Base-by-base conservation (phyloP, 2,888 invertebrate genomes). In the Auanema freiburgensis region DNA sequence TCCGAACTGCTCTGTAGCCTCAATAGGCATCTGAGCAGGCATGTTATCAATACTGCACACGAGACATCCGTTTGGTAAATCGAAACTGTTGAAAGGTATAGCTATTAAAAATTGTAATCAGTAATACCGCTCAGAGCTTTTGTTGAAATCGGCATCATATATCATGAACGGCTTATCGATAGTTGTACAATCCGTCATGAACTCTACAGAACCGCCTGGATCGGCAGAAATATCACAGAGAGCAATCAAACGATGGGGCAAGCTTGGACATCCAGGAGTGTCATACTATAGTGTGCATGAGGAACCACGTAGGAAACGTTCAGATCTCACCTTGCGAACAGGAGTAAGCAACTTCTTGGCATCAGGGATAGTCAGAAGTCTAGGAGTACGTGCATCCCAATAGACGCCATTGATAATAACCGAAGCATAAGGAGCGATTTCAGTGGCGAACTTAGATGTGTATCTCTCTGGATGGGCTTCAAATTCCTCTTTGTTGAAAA, bases 41-140 rank as follows among this genome's bases (percentile, higher is more conserved):
- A 99, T 98, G 86, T 99, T 99, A 86, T 99, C 98, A 76, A 99
- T 98, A 16, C 96, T 96, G 84, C 98, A 99, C n/a, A 99, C 96
- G 57, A 99, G 86, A 1, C 98, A 95, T 21, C 98, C 98, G 0
- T 77, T 75, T 4, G 77, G 67, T 6, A 72, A 60, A 68, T 78
- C 79, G 58, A 83, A 83, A 16, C 80, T 79, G 66, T 12, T 11
- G 18, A 24, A 24, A 40, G 11, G 40, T 24, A 23, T 54, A 25
- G 10, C 55, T 33, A 10, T 54, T 18, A 14, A 51, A 43, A 14
- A 5, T 21, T 46, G 21, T 46, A 5, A 46, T 18, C 10, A 5
- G 21, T 10, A 33, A 42, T 67, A 90, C 88, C 91, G 92, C 82
- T 95, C 95, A 0, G 92, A 92, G 79, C 94, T 94, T 85, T 93